Conservation (phyloP, 30 jellyfish, hydroid and myxozoan species). For the Chironex yamaguchii region DNA sequence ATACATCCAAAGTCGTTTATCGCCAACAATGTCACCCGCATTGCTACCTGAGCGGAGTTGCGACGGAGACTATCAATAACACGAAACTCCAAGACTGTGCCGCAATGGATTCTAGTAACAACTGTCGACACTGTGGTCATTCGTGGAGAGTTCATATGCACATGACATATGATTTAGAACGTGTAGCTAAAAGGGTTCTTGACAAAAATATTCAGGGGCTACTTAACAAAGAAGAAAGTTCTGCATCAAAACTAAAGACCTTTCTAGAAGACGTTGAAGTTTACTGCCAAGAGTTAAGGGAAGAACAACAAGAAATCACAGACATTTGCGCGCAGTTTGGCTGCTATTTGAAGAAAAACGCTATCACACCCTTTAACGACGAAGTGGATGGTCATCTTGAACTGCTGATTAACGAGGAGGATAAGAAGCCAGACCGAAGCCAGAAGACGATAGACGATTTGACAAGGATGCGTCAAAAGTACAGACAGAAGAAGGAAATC, state of each 20-base stretch:
- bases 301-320: conserved; percentile 46
- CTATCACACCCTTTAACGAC: conserved; percentile 69
- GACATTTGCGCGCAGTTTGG: conserved; percentile 72
- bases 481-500: conserved; percentile 36
- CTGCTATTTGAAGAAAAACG: conserved; percentile 65
- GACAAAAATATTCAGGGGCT: conserved; percentile 6
- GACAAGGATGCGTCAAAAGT: conserved; percentile 18
- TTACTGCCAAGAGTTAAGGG: conserved; percentile 17
- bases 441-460: conserved; percentile 27
- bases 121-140: conserved; percentile 44
- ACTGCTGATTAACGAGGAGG: conserved; percentile 55
- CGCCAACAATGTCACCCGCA: conserved; percentile 54
- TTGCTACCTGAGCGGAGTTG: conserved; percentile 60
- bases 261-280: conserved; percentile 1
- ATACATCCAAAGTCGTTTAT: conserved; percentile 20
- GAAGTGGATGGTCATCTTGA: conserved; percentile 62
- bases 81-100: conserved; percentile 42
- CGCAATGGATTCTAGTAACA: conserved; percentile 32
- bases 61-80: conserved; percentile 41
- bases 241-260: conserved; percentile 3
- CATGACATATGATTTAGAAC: conserved; percentile 58
- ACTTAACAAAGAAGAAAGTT: neutral
- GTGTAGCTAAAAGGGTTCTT: conserved; percentile 20
- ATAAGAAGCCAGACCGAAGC: conserved; percentile 20
- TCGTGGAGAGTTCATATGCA: conserved; percentile 73